Base-by-base conservation (phyloP, 1,140 invertebrate species). In the Scylla paramamosain region DNA sequence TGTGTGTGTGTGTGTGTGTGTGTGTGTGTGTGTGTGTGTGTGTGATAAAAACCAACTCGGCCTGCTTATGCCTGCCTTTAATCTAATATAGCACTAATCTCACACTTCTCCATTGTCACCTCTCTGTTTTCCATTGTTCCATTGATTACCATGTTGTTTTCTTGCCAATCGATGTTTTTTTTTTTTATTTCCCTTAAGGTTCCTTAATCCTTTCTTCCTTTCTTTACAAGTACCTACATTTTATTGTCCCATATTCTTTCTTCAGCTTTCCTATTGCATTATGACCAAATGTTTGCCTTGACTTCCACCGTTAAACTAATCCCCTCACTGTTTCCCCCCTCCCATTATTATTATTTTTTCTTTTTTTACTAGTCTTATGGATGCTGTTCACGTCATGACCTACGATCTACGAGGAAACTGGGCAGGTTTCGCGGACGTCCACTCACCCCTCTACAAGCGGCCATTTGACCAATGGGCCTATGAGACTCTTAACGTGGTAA, bases 321-420 rank as follows among this genome's bases (percentile, higher is more conserved):
- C 39, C 82, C 6, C 16, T n/a, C n/a, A 28, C 25, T 28, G 29
- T 14, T 8, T 46, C 89, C 46, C 52, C 89, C 14, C 25, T 6
- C 46, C 14, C 90, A 20, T 1, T 77, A 16, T 45, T 25, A 48
- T 14, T 31, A n/a, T 7, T 91, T 45, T 29, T 28, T 29, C 52
- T 45, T 8, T 31, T 45, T 39, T 10, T 4, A 96, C 96, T 45
- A 96, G 97, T 48, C 94, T 97, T 82, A 96, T 98, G 4, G 97
- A 97, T 96, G 97, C 97, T 83, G 96, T 97, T 94, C 97, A 97
- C 93, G 96, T 97, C 7, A 97, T 97, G 97, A 97, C 97, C 0
- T 97, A 97, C 94, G 97, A 97, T 95, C 96, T 97, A 45, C 96
- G 97, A 93, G 97, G 97, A 31, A 96, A 96, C 46, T 96, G 97